Evolutionary conservation across 2,113 vertebrate species (phyloP), one percentile per base, ranked within the genome.

Genomic region (Microtus montanus): DNA sequence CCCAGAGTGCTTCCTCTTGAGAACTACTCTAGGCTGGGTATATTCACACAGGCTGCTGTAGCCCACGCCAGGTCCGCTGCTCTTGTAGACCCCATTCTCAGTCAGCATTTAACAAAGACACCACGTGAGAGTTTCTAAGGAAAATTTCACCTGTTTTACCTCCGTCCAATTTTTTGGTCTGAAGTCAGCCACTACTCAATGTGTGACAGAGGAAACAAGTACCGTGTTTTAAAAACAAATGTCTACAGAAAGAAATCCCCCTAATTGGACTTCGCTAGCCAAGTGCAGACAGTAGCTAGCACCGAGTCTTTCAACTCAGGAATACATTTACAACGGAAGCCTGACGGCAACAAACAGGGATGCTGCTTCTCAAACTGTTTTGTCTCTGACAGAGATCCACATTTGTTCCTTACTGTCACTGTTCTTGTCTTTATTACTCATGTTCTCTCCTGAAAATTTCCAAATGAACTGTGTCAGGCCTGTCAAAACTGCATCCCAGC

Each of bases 351-450:
- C 95, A 68, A 96, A 96, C 93, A 91, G 68, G 96, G 82, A 7
- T 89, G 44, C 68, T 91, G 58, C 96, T 93, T 97, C 95, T 87
- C 96, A 97, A 97, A 95, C 85, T 96, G 77, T 95, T 95, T 85
- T 9, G 87, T 93, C 95, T 98, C 66, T 71, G 92, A 96, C 79
- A 97, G 93, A 97, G 97, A 97, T 74, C 96, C 94, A 61, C 47
- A 70, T 95, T 97, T 97, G 73, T 94, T 97, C 90, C 58, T 95
- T 91, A 58, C 94, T 97, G 97, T 97, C 96, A 96, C 44, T 94
- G 89, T 95, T 97, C 94, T 95, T 26, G 33, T 97, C 97, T 98
- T 97, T 94, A 96, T 97, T 97, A 96, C 93, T 97, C 90, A 93
- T n/a, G 61, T 82, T 97, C 92, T 96, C 70, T 82, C 75, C 92